Conservation (phyloP, 2,113 vertebrate genomes). For the Pangasianodon hypophthalmus region DNA sequence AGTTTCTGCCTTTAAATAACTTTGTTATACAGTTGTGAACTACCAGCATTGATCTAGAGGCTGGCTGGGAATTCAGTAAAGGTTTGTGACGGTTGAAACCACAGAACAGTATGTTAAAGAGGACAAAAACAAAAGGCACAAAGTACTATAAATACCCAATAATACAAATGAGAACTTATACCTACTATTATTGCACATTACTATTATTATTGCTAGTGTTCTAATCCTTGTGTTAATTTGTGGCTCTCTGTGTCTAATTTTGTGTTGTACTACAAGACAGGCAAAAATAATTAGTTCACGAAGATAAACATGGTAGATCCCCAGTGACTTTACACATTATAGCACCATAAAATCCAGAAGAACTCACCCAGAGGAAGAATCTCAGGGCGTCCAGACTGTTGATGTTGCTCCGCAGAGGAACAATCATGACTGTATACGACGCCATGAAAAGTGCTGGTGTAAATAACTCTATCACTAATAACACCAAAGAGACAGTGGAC, state of each 20-base stretch:
- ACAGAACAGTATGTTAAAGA: not conserved
- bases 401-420: constrained; percentile 19
- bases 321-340: not conserved
- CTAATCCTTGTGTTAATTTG: not conserved
- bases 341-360: not conserved
- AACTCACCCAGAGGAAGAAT: constrained; percentile 50
- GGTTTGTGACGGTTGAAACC: constrained; percentile 17
- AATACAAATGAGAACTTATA: not conserved
- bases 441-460: constrained; percentile 14
- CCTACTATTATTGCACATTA: not conserved
- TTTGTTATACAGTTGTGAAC: constrained; percentile 36
- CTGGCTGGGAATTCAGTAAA: constrained; percentile 15
- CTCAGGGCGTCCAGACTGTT: constrained; percentile 35
- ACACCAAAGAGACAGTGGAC: not conserved
- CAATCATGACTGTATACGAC: constrained; percentile 38
- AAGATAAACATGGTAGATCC: not conserved
- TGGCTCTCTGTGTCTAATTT: not conserved
- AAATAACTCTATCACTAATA: no score
- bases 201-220: not conserved
- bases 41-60: not conserved
- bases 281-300: not conserved
- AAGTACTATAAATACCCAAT: not conserved
- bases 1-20: constrained; percentile 21
- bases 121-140: not conserved
- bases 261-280: not conserved